Evolutionary conservation across 2,888 invertebrate species (phyloP).

Genomic region (Himalopsyche japonica): DNA sequence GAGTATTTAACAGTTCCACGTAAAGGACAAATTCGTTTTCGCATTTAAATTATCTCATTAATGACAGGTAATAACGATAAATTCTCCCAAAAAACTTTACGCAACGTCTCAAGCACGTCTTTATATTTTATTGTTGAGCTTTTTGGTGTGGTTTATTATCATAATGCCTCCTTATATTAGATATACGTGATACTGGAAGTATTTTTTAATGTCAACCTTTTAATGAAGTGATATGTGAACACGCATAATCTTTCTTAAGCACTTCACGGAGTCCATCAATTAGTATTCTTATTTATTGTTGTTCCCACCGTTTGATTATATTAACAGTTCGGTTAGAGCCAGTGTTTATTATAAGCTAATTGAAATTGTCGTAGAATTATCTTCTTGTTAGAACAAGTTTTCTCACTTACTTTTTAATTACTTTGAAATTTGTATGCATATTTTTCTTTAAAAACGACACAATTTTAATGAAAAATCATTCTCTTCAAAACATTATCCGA

Average conservation of each 20-base stretch:
- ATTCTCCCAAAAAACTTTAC: no score
- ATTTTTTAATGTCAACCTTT: background rate
- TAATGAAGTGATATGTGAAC: constrained; percentile 25
- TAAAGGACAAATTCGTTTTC: no score
- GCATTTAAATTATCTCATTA: no score
- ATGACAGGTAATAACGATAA: no score
- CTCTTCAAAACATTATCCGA: no score
- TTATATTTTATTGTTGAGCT: no score
- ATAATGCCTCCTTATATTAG: background rate
- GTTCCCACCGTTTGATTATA: constrained; percentile 26
- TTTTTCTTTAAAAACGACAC: background rate
- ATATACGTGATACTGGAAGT: background rate
- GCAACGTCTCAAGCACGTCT: no score
- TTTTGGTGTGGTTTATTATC: background rate
- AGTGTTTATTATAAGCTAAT: background rate
- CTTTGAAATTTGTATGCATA: background rate
- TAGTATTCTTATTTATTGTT: constrained; percentile 31
- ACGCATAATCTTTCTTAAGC: constrained; percentile 17
- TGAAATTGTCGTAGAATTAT: background rate
- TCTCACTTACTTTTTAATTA: background rate
- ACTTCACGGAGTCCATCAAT: constrained; percentile 28
- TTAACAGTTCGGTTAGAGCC: background rate
- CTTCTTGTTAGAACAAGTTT: background rate
- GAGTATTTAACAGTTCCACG: no score
- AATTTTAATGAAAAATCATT: background rate